Percentiles rank a stretch among this genome's conserved stretches.
phyloP scores from a whole-genome alignment of 2,888 invertebrate genomes.

The Cosmia pyralina region DNA sequence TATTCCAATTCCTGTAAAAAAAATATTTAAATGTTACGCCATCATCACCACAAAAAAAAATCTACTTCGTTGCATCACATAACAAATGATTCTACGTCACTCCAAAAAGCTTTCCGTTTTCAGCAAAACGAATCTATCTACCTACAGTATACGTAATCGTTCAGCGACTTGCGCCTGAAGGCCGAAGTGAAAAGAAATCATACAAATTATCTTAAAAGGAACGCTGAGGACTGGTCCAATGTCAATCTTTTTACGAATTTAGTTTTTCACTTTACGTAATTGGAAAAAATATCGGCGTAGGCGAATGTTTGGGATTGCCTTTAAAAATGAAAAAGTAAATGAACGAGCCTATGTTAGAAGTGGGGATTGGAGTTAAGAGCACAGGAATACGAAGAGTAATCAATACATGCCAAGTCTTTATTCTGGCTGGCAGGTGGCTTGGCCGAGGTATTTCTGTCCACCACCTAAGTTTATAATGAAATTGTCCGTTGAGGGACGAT shows the following conservation, averaged over 20 bases:
- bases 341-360: conserved; percentile 6
- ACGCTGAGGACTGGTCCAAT: conserved; percentile 67
- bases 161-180: conserved; percentile 55
- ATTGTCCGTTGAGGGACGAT: neutral
- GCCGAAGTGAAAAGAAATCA: conserved; percentile 72
- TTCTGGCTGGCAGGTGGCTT: conserved; percentile 8
- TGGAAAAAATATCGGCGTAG: conserved; percentile 54
- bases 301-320: conserved; percentile 45
- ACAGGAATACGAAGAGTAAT: conserved; percentile 21
- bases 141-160: conserved; percentile 50
- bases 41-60: conserved; percentile 1
- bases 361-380: conserved; percentile 14
- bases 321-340: conserved; percentile 57
- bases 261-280: conserved; percentile 63
- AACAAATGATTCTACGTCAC: conserved; percentile 69
- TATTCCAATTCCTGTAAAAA: neutral
- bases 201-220: conserved; percentile 78
- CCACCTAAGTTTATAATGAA: conserved; percentile 16
- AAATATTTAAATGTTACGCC: neutral
- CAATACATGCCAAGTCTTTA: conserved; percentile 30
- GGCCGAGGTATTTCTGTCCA: conserved; percentile 7
- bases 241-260: conserved; percentile 70
- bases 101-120: conserved; percentile 70
- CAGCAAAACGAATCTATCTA: conserved; percentile 64
- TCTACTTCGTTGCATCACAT: conserved; percentile 48